phyloP scores from a whole-genome alignment of 2,888 invertebrate genomes.

The Hyposoter didymator region DNA sequence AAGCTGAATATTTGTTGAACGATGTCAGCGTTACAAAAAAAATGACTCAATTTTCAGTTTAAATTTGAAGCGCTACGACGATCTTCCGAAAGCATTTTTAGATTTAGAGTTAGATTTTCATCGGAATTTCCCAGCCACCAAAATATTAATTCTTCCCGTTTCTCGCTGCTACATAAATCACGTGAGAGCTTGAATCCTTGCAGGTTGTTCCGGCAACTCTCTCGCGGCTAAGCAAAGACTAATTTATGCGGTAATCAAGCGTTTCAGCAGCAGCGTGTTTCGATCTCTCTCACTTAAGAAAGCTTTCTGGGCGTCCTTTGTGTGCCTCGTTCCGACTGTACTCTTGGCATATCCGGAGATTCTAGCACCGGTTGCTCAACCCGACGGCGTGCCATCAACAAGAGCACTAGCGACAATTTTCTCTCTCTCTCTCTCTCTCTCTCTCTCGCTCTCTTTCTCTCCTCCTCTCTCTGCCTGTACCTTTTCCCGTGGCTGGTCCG shows the following conservation, averaged over 20 bases:
- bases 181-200: slow-evolving; percentile 32
- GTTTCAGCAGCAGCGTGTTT: slow-evolving; percentile 61
- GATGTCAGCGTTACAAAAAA: too few relatives aligned
- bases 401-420: slow-evolving; percentile 49
- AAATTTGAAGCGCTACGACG: too few relatives aligned
- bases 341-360: slow-evolving; percentile 58
- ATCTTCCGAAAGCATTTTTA: too few relatives aligned
- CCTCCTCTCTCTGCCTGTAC: slow-evolving; percentile 18
- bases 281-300: slow-evolving; percentile 63
- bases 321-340: slow-evolving; percentile 64
- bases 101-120: background rate
- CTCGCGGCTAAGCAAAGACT: slow-evolving; percentile 77
- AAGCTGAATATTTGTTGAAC: background rate
- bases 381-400: slow-evolving; percentile 46
- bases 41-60: too few relatives aligned
- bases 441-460: slow-evolving; percentile 38
- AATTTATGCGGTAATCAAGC: slow-evolving; percentile 81
- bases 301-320: slow-evolving; percentile 72
- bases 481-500: slow-evolving; percentile 55
- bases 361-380: slow-evolving; percentile 58
- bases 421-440: slow-evolving; percentile 18
- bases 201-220: slow-evolving; percentile 67
- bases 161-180: background rate
- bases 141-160: background rate
- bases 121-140: background rate